Evolutionary conservation across 2,888 invertebrate genomes (phyloP).

Genomic region (Metalampra italica): DNA sequence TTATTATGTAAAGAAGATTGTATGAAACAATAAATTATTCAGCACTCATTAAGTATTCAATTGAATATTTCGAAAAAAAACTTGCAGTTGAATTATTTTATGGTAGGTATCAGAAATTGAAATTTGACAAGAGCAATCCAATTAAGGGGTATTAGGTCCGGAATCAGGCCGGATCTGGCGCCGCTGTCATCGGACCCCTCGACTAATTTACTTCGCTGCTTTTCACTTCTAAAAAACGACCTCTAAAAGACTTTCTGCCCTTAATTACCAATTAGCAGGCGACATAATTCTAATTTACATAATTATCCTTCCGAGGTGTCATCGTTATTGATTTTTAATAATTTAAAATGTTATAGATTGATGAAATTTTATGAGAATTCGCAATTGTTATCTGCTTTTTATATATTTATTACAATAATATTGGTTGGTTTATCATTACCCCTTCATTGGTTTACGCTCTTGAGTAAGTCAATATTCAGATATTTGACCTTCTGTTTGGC

Average conservation of each 20-base stretch:
- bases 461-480: too few species aligned
- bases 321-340: conserved; percentile 5
- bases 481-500: too few species aligned
- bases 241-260: conserved; percentile 14
- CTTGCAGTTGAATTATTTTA: neutral
- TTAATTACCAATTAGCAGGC: conserved; percentile 22
- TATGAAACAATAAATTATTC: too few species aligned
- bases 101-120: conserved; percentile 17
- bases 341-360: too few species aligned
- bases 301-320: conserved; percentile 11
- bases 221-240: conserved; percentile 6
- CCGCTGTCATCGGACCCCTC: conserved; percentile 13
- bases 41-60: neutral
- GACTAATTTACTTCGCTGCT: conserved; percentile 13
- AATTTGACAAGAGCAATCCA: conserved; percentile 26
- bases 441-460: too few species aligned
- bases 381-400: too few species aligned
- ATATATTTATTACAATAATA: too few species aligned
- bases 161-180: conserved; percentile 8
- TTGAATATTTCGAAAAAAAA: neutral
- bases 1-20: too few species aligned
- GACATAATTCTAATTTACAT: conserved; percentile 17
- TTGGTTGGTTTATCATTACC: too few species aligned
- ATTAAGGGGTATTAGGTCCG: conserved; percentile 24
- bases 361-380: too few species aligned